Evolutionary conservation across 1,140 invertebrate genomes (phyloP).

Genomic region (Drosophila ercepeae): DNA sequence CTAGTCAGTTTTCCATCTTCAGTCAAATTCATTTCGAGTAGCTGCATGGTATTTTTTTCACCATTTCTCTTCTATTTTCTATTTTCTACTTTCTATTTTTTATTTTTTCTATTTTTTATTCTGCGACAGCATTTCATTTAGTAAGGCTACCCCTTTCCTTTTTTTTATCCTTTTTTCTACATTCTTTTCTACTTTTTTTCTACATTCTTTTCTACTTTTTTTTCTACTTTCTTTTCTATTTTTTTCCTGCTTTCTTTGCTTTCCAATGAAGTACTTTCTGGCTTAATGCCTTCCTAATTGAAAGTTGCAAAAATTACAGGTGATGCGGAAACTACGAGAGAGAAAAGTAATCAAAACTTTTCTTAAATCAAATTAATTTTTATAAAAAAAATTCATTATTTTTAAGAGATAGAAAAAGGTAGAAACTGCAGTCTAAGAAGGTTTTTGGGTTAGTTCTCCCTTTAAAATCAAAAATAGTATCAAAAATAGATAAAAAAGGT

Average conservation of each 20-base stretch:
- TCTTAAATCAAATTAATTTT: neutral
- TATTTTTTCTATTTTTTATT: conserved; percentile 17
- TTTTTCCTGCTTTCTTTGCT: neutral
- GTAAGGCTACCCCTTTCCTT: conserved; percentile 17
- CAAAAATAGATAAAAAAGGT: too few relatives aligned
- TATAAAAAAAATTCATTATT: neutral
- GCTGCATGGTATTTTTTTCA: conserved; percentile 14
- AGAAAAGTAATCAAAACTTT: neutral
- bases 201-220: neutral
- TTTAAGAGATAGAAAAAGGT: too few relatives aligned
- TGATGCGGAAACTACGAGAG: conserved; percentile 28
- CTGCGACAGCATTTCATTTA: conserved; percentile 54
- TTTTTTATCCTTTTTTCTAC: neutral
- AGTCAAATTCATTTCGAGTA: conserved; percentile 48
- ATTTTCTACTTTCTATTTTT: conserved; percentile 24
- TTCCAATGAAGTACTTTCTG: conserved; percentile 72
- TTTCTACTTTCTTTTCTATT: conserved; percentile 2
- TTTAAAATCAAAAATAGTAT: too few relatives aligned
- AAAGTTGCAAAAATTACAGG: conserved; percentile 81
- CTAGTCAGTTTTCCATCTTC: too few relatives aligned
- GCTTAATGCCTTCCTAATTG: conserved; percentile 82
- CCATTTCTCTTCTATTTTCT: conserved; percentile 26
- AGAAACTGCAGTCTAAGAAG: too few relatives aligned
- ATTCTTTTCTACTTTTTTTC: conserved; percentile 6
- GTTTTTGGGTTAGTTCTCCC: too few relatives aligned